Conservation (phyloP, 2,888 invertebrate genomes). For the Rotaria magnacalcarata region DNA sequence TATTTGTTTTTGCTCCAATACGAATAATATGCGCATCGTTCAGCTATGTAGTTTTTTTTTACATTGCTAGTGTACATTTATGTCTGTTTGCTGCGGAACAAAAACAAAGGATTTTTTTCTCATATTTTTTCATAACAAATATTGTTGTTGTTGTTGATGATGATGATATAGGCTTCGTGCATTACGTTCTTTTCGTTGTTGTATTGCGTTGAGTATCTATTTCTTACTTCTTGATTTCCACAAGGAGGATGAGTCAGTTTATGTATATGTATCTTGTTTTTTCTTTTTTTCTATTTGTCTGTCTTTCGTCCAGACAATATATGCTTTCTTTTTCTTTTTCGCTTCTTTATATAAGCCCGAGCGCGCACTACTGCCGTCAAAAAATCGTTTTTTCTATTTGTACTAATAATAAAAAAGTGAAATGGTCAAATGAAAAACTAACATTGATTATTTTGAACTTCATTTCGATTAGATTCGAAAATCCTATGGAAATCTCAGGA, state of each 20-base stretch:
- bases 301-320: not conserved
- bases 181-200: not conserved
- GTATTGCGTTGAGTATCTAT: not conserved
- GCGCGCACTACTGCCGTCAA: constrained; percentile 16
- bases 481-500: too few relatives aligned
- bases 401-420: constrained; percentile 22
- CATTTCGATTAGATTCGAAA: too few relatives aligned
- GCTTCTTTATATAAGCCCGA: not conserved
- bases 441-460: not conserved
- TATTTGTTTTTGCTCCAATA: not conserved
- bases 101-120: not conserved
- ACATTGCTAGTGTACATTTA: not conserved
- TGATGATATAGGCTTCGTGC: not conserved
- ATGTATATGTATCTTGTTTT: constrained; percentile 4
- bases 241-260: not conserved
- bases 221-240: constrained; percentile 17
- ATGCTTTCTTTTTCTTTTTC: not conserved
- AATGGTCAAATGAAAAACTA: not conserved
- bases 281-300: not conserved
- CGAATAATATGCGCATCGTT: not conserved
- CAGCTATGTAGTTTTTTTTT: constrained; percentile 25
- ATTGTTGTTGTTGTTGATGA: not conserved
- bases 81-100: constrained; percentile 26
- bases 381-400: not conserved
- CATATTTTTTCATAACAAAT: constrained; percentile 1